Evolutionary conservation across 2,113 vertebrate genomes (phyloP).

Genomic region (Struthidea cinerea): DNA sequence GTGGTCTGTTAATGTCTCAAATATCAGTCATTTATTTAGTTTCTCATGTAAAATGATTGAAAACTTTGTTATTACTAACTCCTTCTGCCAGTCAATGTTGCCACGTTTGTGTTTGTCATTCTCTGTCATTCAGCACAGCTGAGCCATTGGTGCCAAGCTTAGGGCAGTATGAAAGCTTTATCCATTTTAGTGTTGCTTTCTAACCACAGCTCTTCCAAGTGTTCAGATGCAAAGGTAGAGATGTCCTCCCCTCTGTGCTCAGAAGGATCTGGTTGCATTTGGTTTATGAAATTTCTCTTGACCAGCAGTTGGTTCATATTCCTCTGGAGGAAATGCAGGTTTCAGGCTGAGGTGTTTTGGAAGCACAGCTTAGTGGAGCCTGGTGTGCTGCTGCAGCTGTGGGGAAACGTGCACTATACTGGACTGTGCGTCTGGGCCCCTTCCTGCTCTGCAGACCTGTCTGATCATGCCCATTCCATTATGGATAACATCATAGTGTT

Average conservation of each 20-base stretch:
- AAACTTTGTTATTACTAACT: not conserved
- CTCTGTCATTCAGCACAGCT: not conserved
- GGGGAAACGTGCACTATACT: fast-evolving
- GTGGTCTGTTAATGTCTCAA: not conserved
- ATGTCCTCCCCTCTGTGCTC: not conserved
- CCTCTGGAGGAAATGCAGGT: not conserved
- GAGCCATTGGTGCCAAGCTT: fast-evolving
- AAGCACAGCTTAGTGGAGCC: not conserved
- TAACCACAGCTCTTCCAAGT: not conserved
- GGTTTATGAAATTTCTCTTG: not conserved
- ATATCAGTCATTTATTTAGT: not conserved
- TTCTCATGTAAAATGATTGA: not conserved
- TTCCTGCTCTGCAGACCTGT: not conserved
- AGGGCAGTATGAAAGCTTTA: not conserved
- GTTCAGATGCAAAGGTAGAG: not conserved
- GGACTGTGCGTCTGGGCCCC: not conserved
- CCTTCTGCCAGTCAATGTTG: not conserved
- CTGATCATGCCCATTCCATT: not conserved
- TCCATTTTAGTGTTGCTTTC: not conserved
- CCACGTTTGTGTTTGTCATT: not conserved
- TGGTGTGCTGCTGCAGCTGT: not conserved
- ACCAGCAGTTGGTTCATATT: not conserved
- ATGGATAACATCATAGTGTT: not conserved
- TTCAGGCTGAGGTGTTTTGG: not conserved
- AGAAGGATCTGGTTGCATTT: not conserved